Base-by-base conservation (phyloP, 2,797 vertebrate species). In the Neomorphus geoffroyi region DNA sequence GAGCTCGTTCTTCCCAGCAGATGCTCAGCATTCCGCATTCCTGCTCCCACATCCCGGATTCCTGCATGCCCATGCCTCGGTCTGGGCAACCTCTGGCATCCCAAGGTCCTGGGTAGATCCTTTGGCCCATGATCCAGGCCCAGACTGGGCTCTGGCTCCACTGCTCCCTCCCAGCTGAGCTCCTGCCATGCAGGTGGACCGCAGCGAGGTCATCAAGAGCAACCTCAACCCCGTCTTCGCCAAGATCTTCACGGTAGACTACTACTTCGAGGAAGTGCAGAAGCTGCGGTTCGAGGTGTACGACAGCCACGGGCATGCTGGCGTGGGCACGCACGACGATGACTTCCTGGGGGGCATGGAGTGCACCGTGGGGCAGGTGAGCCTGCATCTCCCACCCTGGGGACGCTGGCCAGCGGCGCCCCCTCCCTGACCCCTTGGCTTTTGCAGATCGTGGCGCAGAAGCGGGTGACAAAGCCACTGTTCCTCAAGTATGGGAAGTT, bases 211-310 rank as follows among this genome's bases (percentile, higher is more conserved):
- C 71, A 99, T 99, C 97, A 99, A 98, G 97, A 99, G 99, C 98
- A 99, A 99, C 97, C 97, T 99, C 96, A 98, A 99, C 95, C 99
- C 99, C 0, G 98, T 99, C 83, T 99, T 99, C 13, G 99, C 98
- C 96, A 99, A 99, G 96, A 99, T 99, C 95, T 99, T 99, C 96
- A 98, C 98, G 0, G 93, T 99, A 50, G 99, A 99, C 94, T 99
- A 99, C 96, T 99, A 98, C 96, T 99, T 99, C 3, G 99, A 99
- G 97, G 99, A 99, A 96, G 99, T 99, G 27, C 99, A 99, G 98
- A 99, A 98, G 96, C 98, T 99, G 92, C 98, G 99, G 3, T 99
- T 99, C 4, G 99, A 99, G 94, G 99, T 99, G 46, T 99, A 99
- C 0, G 99, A 99, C 98, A 99, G 98, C 79, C 99, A 99, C 0